These are phyloP conservation scores for Solen grandis DNA, from an alignment of 1,140 invertebrate species.

Conservation along the genomic window DNA sequence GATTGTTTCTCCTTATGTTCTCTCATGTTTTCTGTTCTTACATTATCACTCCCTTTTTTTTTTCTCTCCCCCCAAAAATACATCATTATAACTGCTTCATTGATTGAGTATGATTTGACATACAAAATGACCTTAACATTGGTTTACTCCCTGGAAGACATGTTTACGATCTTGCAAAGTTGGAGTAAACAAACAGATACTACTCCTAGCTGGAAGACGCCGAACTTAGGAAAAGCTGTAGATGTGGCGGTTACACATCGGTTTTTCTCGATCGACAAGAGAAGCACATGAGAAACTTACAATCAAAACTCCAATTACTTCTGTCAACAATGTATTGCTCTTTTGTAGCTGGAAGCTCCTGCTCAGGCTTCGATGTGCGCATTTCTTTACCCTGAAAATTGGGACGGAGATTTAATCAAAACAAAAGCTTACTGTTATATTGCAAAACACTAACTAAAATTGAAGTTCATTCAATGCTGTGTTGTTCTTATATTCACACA, in stretches of 20 bases:
- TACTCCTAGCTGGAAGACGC: background rate
- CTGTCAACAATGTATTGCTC: conserved; percentile 83
- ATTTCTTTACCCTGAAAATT: too few species aligned
- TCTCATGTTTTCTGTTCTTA: too few species aligned
- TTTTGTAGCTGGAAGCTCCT: conserved; percentile 81
- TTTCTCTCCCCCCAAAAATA: background rate
- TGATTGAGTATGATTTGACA: background rate
- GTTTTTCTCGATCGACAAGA: conserved; percentile 72
- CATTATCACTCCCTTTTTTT: too few species aligned
- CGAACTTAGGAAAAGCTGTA: background rate
- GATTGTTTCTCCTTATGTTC: too few species aligned
- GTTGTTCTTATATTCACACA: too few species aligned
- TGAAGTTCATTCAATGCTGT: too few species aligned
- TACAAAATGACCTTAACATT: background rate
- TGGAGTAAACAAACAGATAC: background rate
- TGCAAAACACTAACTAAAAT: too few species aligned
- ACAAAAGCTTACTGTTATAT: too few species aligned
- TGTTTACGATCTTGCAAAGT: background rate
- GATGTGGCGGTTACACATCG: conserved; percentile 60
- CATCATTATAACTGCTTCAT: too few species aligned
- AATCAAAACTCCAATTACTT: conserved; percentile 84
- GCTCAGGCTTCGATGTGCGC: conserved; percentile 83
- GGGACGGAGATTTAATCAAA: too few species aligned
- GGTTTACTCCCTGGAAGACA: background rate
- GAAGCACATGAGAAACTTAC: conserved; percentile 81